Conservation (phyloP, 2,113 vertebrate species). For the Chlamydotis undulata region DNA sequence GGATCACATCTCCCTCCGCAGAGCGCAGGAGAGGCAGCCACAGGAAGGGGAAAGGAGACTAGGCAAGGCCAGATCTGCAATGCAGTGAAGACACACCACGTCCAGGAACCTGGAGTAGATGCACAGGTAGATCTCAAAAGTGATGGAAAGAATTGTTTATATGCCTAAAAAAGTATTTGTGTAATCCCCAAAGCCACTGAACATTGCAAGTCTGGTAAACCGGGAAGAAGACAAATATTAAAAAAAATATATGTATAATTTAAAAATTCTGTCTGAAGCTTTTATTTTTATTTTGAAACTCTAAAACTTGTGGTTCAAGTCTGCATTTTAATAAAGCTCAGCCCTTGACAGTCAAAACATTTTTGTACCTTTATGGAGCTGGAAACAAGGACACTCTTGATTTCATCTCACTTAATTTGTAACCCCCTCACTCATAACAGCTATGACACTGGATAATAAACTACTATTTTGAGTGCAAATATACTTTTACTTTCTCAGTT, state of each 20-base stretch:
- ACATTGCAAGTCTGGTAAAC: neutral
- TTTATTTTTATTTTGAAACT: neutral
- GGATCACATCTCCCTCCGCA: too few species aligned
- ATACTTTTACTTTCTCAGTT: neutral
- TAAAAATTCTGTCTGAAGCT: neutral
- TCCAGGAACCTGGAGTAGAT: neutral
- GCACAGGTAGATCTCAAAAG: neutral
- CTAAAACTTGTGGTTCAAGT: neutral
- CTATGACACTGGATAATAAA: neutral
- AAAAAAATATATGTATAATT: neutral
- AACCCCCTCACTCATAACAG: neutral
- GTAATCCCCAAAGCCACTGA: neutral
- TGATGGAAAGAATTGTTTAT: neutral
- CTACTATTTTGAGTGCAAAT: neutral
- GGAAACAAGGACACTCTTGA: neutral
- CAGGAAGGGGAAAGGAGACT: neutral
- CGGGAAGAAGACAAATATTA: too few species aligned
- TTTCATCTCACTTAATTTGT: neutral
- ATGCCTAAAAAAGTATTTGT: neutral
- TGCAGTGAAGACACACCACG: neutral
- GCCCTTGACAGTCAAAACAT: neutral
- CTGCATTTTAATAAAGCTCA: neutral
- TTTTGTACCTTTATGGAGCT: neutral
- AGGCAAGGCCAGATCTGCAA: neutral
- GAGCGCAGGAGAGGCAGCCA: fast-evolving